Evolutionary conservation across 1,140 invertebrate species (phyloP).

Genomic region (Papilio aristodemus): DNA sequence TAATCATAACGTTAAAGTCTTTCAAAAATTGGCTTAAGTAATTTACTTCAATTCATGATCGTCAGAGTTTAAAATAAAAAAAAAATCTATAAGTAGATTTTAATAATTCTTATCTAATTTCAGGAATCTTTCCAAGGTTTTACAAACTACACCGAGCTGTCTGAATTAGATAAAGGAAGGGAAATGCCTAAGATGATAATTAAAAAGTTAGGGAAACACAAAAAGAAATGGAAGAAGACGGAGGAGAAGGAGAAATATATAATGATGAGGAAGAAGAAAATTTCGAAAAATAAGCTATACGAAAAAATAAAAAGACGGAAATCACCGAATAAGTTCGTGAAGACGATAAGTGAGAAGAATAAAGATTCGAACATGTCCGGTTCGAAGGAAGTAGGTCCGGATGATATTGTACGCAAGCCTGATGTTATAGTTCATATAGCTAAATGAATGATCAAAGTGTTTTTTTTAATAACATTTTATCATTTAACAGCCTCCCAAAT

Average conservation of each 20-base stretch:
- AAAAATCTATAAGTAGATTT: background rate
- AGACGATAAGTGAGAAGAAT: slow-evolving; percentile 12
- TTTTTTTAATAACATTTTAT: slow-evolving; percentile 24
- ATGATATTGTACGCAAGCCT: slow-evolving; percentile 36
- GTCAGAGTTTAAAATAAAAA: too few relatives aligned
- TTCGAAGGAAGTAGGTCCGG: slow-evolving; percentile 33
- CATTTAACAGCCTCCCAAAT: too few relatives aligned
- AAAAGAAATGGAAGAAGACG: slow-evolving; percentile 24
- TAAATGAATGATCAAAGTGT: slow-evolving; percentile 44
- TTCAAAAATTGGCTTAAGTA: too few relatives aligned
- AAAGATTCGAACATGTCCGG: slow-evolving; percentile 33
- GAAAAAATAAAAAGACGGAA: slow-evolving; percentile 15
- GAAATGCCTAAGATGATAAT: background rate
- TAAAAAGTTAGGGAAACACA: slow-evolving; percentile 1
- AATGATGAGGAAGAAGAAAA: slow-evolving; percentile 10
- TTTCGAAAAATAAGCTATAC: background rate
- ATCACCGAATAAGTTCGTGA: slow-evolving; percentile 3
- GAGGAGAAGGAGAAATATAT: slow-evolving; percentile 1
- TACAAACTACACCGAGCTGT: background rate
- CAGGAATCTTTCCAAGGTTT: slow-evolving; percentile 8
- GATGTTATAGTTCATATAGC: slow-evolving; percentile 52
- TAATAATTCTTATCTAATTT: background rate
- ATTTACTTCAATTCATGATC: too few relatives aligned
- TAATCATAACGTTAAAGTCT: background rate
- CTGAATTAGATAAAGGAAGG: background rate